These are phyloP conservation scores for Lampris incognitus DNA, from an alignment of 2,113 vertebrate genomes.

Conservation along the genomic window DNA sequence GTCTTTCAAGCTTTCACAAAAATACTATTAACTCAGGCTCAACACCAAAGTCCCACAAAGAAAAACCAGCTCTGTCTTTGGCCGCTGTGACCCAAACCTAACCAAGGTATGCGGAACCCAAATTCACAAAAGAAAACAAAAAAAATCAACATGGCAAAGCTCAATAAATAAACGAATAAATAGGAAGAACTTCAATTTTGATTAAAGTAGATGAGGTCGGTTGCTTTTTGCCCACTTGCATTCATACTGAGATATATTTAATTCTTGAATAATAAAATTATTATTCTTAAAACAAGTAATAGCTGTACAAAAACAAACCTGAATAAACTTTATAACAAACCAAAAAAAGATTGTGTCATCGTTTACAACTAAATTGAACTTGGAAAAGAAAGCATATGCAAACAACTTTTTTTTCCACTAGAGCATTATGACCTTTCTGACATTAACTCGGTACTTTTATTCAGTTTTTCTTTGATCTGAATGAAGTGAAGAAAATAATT, in stretches of 20 bases:
- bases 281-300: neutral
- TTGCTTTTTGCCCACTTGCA: neutral
- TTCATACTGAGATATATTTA: neutral
- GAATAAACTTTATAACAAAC: neutral
- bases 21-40: neutral
- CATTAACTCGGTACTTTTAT: slow-evolving; percentile 37
- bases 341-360: neutral
- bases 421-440: no score
- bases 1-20: slow-evolving; percentile 18
- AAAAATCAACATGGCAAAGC: neutral
- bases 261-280: neutral
- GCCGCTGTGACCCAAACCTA: neutral
- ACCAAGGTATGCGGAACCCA: neutral
- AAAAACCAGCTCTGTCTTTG: neutral
- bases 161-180: no score
- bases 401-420: slow-evolving; percentile 6
- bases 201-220: neutral
- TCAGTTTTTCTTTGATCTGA: no score
- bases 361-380: slow-evolving; percentile 39
- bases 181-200: no score
- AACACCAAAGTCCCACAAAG: neutral
- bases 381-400: slow-evolving; percentile 39
- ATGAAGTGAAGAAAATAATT: no score
- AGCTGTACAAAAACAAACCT: neutral
- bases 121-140: neutral